Evolutionary conservation across 2,113 vertebrate species (phyloP).

Genomic region (Hylia prasina): DNA sequence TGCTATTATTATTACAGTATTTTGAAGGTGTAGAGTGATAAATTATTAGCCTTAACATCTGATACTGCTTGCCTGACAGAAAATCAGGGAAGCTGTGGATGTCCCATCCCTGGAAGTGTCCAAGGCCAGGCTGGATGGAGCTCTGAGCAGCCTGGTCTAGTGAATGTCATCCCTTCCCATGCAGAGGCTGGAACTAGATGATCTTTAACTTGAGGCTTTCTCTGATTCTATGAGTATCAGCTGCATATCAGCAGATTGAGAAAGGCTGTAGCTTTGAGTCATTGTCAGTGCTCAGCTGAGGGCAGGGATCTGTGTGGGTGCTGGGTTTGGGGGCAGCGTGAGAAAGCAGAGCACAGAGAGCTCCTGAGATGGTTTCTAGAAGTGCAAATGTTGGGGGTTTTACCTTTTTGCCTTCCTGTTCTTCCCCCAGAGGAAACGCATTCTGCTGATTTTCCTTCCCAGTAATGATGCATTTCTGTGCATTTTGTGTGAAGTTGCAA

Average conservation of each 20-base stretch:
- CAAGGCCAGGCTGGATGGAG: background rate
- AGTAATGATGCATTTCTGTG: background rate
- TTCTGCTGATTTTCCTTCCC: background rate
- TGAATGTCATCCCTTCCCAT: background rate
- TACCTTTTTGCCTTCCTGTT: background rate
- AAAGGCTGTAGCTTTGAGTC: background rate
- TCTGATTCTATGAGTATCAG: background rate
- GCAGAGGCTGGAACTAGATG: background rate
- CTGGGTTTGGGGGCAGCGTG: background rate
- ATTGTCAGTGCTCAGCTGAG: background rate
- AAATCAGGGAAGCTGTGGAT: background rate
- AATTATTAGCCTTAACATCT: background rate
- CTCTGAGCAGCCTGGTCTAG: too few relatives aligned
- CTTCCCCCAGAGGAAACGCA: background rate
- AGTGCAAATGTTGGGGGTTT: background rate
- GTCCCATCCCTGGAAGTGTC: background rate
- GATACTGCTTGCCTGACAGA: background rate
- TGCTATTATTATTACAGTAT: background rate
- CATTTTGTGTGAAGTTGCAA: background rate
- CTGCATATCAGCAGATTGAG: background rate
- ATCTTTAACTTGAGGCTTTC: background rate
- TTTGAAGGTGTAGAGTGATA: background rate
- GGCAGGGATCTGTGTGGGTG: background rate
- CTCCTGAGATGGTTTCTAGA: background rate
- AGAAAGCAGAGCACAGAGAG: background rate